A percentile compares a stretch with the other conserved stretches of the same genome.
phyloP scores from a whole-genome alignment of 2,888 invertebrate species.

The Tetramorium bicarinatum region DNA sequence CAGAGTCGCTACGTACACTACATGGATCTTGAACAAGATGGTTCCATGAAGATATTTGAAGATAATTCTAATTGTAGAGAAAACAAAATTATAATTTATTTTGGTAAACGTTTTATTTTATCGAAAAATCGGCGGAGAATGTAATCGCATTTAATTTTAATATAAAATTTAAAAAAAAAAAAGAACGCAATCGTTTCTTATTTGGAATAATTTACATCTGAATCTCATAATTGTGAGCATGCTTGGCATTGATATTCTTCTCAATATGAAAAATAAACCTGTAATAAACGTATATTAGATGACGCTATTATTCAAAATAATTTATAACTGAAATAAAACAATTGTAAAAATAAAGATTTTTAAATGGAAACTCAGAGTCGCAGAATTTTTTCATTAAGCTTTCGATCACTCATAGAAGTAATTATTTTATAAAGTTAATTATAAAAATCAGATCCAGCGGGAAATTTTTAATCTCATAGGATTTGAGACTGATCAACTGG shows the following conservation, averaged over 20 bases:
- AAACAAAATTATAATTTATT: background rate
- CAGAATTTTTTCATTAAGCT: background rate
- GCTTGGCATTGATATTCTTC: background rate
- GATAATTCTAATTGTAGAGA: background rate
- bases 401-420: background rate
- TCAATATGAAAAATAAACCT: background rate
- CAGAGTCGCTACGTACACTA: conserved; percentile 88
- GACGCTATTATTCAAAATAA: background rate
- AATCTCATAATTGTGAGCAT: background rate
- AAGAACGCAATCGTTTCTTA: background rate
- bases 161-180: too few species aligned
- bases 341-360: background rate
- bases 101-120: background rate
- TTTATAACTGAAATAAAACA: background rate
- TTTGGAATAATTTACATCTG: background rate
- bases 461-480: background rate
- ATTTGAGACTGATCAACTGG: background rate
- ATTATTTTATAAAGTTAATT: background rate
- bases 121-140: background rate
- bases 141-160: background rate
- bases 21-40: conserved; percentile 89
- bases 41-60: background rate
- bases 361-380: background rate
- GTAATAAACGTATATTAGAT: background rate
- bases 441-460: background rate